Conservation (phyloP, 2,113 vertebrate species). For the Rutilus rutilus region DNA sequence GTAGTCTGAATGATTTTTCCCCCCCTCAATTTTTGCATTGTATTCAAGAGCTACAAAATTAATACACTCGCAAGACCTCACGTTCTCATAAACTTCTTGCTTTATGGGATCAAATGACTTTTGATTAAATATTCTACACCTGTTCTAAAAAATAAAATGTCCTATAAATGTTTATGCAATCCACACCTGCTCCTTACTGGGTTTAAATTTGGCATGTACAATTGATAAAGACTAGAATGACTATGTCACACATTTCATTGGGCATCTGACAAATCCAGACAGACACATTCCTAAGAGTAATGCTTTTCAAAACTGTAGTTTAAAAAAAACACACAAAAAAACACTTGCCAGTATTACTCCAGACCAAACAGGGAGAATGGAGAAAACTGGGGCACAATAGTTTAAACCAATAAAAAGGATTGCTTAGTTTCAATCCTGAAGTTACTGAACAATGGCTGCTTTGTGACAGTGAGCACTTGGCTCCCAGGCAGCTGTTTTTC, state of each 20-base stretch:
- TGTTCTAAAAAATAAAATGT: neutral
- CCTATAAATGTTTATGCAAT: neutral
- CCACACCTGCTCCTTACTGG: too few species aligned
- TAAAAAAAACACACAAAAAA: neutral
- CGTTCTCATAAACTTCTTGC: neutral
- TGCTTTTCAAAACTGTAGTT: slow-evolving; percentile 21
- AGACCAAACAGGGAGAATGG: slow-evolving; percentile 48
- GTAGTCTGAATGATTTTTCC: neutral
- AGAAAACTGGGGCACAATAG: slow-evolving; percentile 54
- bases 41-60: neutral
- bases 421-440: slow-evolving; percentile 57
- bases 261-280: slow-evolving; percentile 39
- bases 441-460: slow-evolving; percentile 59
- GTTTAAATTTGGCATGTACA: neutral
- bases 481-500: slow-evolving; percentile 59
- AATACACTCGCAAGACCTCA: neutral
- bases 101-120: neutral
- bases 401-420: slow-evolving; percentile 64
- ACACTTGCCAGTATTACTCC: slow-evolving; percentile 15
- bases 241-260: neutral
- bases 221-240: slow-evolving; percentile 14
- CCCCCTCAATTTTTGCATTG: neutral
- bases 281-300: slow-evolving; percentile 32
- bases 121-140: slow-evolving; percentile 4
- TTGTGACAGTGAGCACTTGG: slow-evolving; percentile 58